phyloP scores from a whole-genome alignment of 2,888 invertebrate species.

The Myopa tessellatipennis region DNA sequence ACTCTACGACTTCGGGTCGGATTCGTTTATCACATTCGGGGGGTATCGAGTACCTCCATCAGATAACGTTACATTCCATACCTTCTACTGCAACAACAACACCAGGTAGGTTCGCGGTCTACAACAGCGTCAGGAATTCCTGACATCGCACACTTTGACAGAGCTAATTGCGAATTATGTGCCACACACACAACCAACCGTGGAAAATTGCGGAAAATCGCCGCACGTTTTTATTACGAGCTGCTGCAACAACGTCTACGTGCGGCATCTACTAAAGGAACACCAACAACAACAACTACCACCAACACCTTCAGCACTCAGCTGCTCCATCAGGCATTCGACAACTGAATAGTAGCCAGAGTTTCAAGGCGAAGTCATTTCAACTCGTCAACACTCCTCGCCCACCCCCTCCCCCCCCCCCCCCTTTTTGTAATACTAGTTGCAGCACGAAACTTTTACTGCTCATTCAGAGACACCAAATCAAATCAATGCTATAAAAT shows the following conservation, averaged over 20 bases:
- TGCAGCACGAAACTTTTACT: not conserved
- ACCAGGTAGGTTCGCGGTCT: not conserved
- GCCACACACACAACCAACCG: slow-evolving; percentile 15
- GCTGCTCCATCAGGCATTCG: too few relatives aligned
- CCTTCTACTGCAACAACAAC: not conserved
- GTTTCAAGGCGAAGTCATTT: too few relatives aligned
- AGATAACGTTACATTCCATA: not conserved
- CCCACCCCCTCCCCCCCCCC: too few relatives aligned
- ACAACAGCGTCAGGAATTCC: not conserved
- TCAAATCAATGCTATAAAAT: not conserved
- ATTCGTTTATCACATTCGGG: too few relatives aligned
- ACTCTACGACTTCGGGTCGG: too few relatives aligned
- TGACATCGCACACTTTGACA: slow-evolving; percentile 25
- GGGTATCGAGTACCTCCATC: too few relatives aligned
- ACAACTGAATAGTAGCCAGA: too few relatives aligned
- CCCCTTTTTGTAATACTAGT: too few relatives aligned
- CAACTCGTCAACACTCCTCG: too few relatives aligned
- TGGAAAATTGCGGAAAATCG: not conserved
- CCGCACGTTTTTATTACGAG: not conserved
- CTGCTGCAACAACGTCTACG: not conserved
- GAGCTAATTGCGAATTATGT: slow-evolving; percentile 34
- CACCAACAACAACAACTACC: too few relatives aligned
- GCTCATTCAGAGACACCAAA: not conserved
- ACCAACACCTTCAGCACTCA: too few relatives aligned
- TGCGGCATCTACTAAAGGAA: not conserved